Evolutionary conservation across 1,140 invertebrate species (phyloP), one percentile per base, ranked within the genome.

Genomic region (Tribolium madens): DNA sequence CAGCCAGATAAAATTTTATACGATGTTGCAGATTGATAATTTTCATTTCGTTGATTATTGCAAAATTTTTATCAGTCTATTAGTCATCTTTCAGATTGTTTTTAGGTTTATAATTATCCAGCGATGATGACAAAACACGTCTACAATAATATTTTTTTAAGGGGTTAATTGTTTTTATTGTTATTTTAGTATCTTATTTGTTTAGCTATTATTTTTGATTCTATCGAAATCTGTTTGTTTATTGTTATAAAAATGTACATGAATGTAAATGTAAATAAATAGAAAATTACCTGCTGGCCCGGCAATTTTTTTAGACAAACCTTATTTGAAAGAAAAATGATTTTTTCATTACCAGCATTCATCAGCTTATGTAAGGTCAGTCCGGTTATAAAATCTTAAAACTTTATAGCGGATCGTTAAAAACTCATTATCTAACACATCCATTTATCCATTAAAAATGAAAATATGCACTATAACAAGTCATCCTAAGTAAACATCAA

Each of bases 331-430:
- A 42, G 36, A 42, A 42, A 42, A n/a, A n/a, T 42, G 36, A n/a
- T 9, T 42, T 42, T 42, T 42, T 42, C 36, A n/a, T 42, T 42
- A 42, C 0, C 36, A 42, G 21, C 33, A 36, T 36, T 36, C 33
- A 36, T 36, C 5, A 36, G 15, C 14, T 57, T 57, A 18, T 9
- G 52, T 57, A 57, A 57, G 52, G 52, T 57, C 52, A 57, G 52
- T 14, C 52, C 7, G 6, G 17, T n/a, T 10, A 57, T 57, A 57
- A 57, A 57, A 57, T 57, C 36, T 42, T 7, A 9, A 42, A 42
- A 42, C 36, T 57, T 57, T 57, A 57, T 42, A 18, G 52, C n/a
- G 13, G 15, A 57, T 57, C 52, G 52, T 57, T 57, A 57, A 57
- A 57, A 57, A 2, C 52, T 57, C 52, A 26, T 57, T 18, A 57